These are phyloP conservation scores for Drosophila longiperda DNA, from an alignment of 2,888 invertebrate genomes.

Conservation along the genomic window DNA sequence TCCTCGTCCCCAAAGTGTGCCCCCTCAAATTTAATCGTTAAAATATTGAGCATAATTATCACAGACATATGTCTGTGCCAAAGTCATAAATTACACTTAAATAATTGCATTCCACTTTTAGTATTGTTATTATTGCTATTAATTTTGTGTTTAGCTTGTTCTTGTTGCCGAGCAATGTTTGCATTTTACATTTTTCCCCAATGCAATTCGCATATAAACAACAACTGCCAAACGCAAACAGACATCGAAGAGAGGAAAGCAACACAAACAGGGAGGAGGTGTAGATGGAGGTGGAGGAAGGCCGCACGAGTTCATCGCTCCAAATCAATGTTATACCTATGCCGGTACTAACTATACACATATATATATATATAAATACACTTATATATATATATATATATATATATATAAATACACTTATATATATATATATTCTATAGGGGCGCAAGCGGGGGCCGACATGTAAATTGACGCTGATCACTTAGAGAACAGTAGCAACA, in stretches of 20 bases:
- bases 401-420: neutral
- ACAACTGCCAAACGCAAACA: conserved; percentile 39
- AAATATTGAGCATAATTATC: conserved; percentile 68
- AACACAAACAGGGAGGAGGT: conserved; percentile 9
- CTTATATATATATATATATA: neutral
- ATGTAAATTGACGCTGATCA: conserved; percentile 21
- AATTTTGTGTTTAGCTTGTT: conserved; percentile 19
- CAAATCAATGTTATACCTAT: conserved; percentile 80
- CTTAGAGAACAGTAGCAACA: conserved; percentile 21
- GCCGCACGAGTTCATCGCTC: conserved; percentile 81
- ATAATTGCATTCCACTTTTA: conserved; percentile 60
- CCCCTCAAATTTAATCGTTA: conserved; percentile 63
- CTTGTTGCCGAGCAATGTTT: conserved; percentile 43
- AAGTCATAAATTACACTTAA: conserved; percentile 54
- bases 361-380: too few relatives aligned
- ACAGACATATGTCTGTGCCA: conserved; percentile 16
- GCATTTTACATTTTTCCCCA: conserved; percentile 49
- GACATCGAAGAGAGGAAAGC: neutral
- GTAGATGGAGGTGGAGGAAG: conserved; percentile 45
- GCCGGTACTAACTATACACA: conserved; percentile 20
- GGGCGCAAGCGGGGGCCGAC: neutral
- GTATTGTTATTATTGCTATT: conserved; percentile 42
- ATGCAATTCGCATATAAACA: conserved; percentile 57
- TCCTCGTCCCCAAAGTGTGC: neutral
- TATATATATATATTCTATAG: neutral